Conservation (phyloP, 2,797 vertebrate genomes). For the Buphagus erythrorhynchus region DNA sequence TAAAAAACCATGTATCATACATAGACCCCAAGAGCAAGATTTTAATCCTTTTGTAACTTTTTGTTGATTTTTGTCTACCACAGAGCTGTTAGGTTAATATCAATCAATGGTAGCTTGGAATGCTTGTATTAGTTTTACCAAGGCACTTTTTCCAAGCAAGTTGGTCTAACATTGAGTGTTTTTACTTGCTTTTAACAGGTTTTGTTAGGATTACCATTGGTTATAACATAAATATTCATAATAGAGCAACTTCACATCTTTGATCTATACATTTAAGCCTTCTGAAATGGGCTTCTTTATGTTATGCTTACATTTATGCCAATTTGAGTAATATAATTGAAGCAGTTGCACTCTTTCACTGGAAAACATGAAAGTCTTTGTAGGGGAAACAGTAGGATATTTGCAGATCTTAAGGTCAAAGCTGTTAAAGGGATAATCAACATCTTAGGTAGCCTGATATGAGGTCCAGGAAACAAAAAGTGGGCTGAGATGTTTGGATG, state of each 20-base stretch:
- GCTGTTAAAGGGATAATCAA: neutral
- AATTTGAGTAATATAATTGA: neutral
- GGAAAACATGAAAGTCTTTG: neutral
- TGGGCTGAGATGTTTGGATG: neutral
- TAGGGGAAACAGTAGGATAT: neutral
- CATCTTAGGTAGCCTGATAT: neutral
- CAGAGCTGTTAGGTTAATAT: neutral
- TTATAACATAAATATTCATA: neutral
- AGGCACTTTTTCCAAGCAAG: neutral
- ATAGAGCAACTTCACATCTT: neutral
- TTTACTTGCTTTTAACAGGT: neutral
- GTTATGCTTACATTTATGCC: neutral
- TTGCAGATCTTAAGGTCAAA: neutral
- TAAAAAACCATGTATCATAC: neutral
- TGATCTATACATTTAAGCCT: neutral
- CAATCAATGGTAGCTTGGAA: neutral
- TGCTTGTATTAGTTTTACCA: neutral
- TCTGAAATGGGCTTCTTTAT: accelerated
- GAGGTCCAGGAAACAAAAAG: neutral
- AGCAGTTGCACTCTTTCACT: neutral
- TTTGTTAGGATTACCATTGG: neutral
- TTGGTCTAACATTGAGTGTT: neutral
- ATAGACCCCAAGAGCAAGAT: neutral
- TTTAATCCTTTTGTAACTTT: neutral
- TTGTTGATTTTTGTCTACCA: neutral